Conservation (phyloP, 64 coral and sea anemone genomes). For the Porites australiensis region DNA sequence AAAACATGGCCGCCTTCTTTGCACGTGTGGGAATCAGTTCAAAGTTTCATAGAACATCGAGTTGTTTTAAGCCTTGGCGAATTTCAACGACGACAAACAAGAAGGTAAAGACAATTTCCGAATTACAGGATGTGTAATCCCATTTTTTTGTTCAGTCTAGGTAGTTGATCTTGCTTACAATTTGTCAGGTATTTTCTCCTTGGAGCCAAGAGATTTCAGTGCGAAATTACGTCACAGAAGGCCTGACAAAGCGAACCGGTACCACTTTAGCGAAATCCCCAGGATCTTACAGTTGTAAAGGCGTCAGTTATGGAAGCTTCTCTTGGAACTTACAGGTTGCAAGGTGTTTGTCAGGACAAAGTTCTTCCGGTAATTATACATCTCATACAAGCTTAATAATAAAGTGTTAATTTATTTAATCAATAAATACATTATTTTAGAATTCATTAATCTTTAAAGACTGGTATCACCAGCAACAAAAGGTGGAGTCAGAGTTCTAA, state of each 20-base stretch:
- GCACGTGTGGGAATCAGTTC: slow-evolving; percentile 33
- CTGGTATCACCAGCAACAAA: no score
- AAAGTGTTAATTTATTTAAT: background rate
- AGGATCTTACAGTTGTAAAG: background rate
- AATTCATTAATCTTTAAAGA: no score
- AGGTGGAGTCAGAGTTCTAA: no score
- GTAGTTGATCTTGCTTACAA: background rate
- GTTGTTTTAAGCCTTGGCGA: background rate
- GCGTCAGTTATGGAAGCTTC: background rate
- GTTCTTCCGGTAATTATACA: no score
- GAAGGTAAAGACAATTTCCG: background rate
- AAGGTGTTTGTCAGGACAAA: background rate
- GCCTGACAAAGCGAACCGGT: background rate
- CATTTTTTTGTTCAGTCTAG: background rate
- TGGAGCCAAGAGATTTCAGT: background rate
- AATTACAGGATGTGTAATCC: background rate
- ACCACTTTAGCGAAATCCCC: background rate
- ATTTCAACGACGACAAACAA: background rate
- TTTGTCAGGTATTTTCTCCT: background rate
- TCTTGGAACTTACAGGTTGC: background rate
- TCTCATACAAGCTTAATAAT: background rate
- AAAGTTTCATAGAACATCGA: slow-evolving; percentile 2
- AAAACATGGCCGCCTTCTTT: slow-evolving; percentile 81
- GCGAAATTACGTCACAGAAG: slow-evolving; percentile 16
- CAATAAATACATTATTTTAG: no score